phyloP scores from a whole-genome alignment of 2,888 invertebrate species.

The Phyllotreta cruciferae region DNA sequence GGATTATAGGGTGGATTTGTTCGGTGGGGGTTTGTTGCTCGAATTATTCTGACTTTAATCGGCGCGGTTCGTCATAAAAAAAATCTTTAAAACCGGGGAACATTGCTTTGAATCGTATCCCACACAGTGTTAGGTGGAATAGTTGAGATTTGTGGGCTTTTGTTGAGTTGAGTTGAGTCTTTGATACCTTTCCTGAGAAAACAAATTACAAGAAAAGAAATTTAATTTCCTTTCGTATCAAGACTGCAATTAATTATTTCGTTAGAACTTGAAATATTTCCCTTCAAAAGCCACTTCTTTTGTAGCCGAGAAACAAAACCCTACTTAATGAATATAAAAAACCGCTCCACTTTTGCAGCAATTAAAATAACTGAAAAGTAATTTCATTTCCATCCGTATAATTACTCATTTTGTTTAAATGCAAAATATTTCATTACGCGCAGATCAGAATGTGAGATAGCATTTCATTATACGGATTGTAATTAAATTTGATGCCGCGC shows the following conservation, averaged over 20 bases:
- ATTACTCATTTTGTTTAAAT: constrained; percentile 42
- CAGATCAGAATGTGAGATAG: constrained; percentile 36
- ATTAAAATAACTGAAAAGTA: constrained; percentile 46
- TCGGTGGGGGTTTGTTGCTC: constrained; percentile 36
- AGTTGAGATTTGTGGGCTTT: too few relatives aligned
- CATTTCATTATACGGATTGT: constrained; percentile 30
- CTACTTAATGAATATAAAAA: constrained; percentile 28
- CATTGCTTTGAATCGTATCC: too few relatives aligned
- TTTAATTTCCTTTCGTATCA: constrained; percentile 1
- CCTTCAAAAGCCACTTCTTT: constrained; percentile 5
- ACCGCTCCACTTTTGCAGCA: constrained; percentile 29
- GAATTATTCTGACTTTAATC: background rate
- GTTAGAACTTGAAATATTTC: background rate
- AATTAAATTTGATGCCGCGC: constrained; percentile 30
- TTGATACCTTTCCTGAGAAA: too few relatives aligned
- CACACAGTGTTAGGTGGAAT: too few relatives aligned
- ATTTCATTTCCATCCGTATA: constrained; percentile 45
- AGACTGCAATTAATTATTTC: constrained; percentile 5
- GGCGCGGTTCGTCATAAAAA: too few relatives aligned
- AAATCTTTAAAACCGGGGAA: too few relatives aligned
- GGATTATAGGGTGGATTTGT: constrained; percentile 49
- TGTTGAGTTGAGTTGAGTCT: too few relatives aligned
- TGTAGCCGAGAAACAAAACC: constrained; percentile 3
- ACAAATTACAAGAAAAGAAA: background rate
- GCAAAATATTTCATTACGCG: constrained; percentile 36